A percentile compares a stretch with the other conserved stretches of the same genome.
Conservation (phyloP, 2,797 vertebrate species). For the Poeciliopsis infans region DNA sequence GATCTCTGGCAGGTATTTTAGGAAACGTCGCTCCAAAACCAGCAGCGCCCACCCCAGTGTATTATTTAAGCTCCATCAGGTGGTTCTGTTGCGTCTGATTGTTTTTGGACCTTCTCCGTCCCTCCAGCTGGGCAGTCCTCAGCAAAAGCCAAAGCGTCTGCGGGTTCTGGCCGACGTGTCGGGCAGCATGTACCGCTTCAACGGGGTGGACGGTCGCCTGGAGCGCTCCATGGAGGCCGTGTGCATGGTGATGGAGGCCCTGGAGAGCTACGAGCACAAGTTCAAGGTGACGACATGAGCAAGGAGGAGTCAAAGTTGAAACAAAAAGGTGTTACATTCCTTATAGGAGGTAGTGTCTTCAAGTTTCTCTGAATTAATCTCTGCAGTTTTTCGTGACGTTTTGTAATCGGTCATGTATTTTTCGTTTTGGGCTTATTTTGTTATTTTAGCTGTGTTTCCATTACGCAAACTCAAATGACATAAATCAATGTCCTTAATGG, state of each 20-base stretch:
- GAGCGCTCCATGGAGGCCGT: constrained; percentile 97
- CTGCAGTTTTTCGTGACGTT: neutral
- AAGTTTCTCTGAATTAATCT: neutral
- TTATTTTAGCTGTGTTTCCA: neutral
- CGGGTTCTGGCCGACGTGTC: constrained; percentile 92
- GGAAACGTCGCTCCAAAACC: constrained; percentile 12
- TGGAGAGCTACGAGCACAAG: constrained; percentile 94
- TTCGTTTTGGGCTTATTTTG: neutral
- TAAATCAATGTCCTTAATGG: too few species aligned
- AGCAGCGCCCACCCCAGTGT: neutral
- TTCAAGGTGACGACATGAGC: constrained; percentile 87
- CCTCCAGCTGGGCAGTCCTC: constrained; percentile 87
- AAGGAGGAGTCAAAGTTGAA: neutral
- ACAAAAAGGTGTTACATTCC: too few species aligned
- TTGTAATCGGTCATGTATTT: neutral
- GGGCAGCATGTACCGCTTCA: constrained; percentile 99
- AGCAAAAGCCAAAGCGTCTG: constrained; percentile 93
- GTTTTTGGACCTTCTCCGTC: neutral
- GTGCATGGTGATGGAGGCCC: constrained; percentile 98
- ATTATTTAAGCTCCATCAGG: constrained; percentile 12
- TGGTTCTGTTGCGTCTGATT: neutral
- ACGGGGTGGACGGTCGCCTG: constrained; percentile 91
- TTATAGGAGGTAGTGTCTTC: neutral
- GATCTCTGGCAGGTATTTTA: constrained; percentile 32
- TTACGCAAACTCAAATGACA: too few species aligned